A percentile compares a stretch with the other conserved stretches of the same genome.
phyloP scores from a whole-genome alignment of 2,888 invertebrate species.

The Pseudococcus longispinus region DNA sequence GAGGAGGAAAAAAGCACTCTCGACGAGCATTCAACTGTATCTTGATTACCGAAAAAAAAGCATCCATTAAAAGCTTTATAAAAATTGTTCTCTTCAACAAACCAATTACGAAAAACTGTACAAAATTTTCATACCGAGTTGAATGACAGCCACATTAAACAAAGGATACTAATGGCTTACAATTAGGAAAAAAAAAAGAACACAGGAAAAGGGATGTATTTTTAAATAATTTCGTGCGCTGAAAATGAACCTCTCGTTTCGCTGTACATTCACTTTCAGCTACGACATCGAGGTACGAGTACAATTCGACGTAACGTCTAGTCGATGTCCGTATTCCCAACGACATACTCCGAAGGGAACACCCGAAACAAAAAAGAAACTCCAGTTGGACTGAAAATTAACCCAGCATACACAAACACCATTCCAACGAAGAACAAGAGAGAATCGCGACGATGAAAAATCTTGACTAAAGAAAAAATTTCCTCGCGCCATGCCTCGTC shows the following conservation, averaged over 20 bases:
- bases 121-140: conserved; percentile 31
- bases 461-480: neutral
- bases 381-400: neutral
- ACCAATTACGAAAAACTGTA: conserved; percentile 19
- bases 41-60: conserved; percentile 28
- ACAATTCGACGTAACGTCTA: neutral
- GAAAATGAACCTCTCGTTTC: neutral
- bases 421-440: neutral
- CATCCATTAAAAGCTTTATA: conserved; percentile 19
- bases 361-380: neutral
- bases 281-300: too few species aligned
- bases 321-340: neutral
- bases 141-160: conserved; percentile 22
- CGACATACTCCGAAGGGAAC: neutral
- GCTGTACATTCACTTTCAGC: neutral
- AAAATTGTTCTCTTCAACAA: conserved; percentile 32
- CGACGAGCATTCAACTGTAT: conserved; percentile 20
- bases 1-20: neutral
- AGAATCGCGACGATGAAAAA: neutral
- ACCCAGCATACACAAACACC: neutral
- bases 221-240: neutral
- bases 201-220: neutral
- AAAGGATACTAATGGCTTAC: conserved; percentile 43
- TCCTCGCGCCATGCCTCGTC: neutral
- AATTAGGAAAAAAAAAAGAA: conserved; percentile 5